Conservation (phyloP, 2,888 invertebrate genomes). For the Agonum fuliginosum region DNA sequence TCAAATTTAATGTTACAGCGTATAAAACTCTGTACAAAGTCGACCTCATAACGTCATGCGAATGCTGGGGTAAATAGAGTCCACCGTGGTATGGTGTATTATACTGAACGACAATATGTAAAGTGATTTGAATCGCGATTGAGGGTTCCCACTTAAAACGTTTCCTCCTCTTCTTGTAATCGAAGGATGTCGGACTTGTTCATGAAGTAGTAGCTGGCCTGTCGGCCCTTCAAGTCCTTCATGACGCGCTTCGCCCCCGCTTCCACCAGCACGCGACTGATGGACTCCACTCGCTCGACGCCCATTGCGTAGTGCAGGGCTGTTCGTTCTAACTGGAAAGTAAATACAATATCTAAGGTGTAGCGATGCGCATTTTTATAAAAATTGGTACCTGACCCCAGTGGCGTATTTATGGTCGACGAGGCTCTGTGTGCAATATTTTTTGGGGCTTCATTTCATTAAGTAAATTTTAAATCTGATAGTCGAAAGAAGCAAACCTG, state of each 20-base stretch:
- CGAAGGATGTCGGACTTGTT: constrained; percentile 91
- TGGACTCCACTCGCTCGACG: constrained; percentile 86
- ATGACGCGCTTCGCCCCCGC: constrained; percentile 88
- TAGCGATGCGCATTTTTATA: too few species aligned
- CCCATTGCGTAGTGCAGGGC: constrained; percentile 95
- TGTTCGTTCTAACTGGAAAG: constrained; percentile 86
- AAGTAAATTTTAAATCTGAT: too few species aligned
- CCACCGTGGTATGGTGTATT: background rate
- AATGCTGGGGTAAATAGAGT: too few species aligned
- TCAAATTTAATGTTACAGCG: too few species aligned
- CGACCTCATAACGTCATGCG: too few species aligned
- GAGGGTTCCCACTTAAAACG: constrained; percentile 70
- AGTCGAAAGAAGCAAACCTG: too few species aligned
- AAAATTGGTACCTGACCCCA: too few species aligned
- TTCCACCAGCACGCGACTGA: constrained; percentile 87
- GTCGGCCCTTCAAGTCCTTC: constrained; percentile 91
- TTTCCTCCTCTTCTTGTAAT: constrained; percentile 89
- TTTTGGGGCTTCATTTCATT: too few species aligned
- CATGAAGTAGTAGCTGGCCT: constrained; percentile 94
- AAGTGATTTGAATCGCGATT: background rate
- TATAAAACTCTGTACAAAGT: too few species aligned
- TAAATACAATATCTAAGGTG: background rate
- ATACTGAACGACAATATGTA: background rate
- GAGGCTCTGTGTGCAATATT: too few species aligned
- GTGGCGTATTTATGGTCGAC: too few species aligned